Evolutionary conservation across 2,113 vertebrate genomes (phyloP).

Genomic region (Gambusia holbrooki): DNA sequence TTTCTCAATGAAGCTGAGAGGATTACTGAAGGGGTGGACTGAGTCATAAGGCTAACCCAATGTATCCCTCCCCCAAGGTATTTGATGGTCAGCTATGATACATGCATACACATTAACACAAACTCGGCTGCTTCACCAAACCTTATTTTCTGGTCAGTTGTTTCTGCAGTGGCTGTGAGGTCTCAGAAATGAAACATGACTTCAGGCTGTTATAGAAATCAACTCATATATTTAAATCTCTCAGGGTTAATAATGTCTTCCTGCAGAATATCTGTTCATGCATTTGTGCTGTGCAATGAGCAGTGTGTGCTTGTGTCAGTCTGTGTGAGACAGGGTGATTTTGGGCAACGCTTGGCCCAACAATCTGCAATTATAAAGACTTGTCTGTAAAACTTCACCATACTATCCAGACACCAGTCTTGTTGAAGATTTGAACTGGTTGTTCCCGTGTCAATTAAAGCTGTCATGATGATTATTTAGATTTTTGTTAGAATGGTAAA

Average conservation of each 20-base stretch:
- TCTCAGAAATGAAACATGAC: constrained; percentile 62
- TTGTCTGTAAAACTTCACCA: constrained; percentile 69
- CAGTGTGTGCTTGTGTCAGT: not conserved
- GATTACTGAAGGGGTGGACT: constrained; percentile 25
- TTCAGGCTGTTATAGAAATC: constrained; percentile 56
- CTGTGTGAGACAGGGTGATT: constrained; percentile 26
- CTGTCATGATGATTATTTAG: constrained; percentile 69
- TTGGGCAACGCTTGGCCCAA: constrained; percentile 41
- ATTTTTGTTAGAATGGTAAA: constrained; percentile 7
- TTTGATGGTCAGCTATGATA: constrained; percentile 28
- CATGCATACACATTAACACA: constrained; percentile 14
- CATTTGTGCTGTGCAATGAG: constrained; percentile 13
- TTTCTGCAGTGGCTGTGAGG: constrained; percentile 38
- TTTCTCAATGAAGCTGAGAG: constrained; percentile 53
- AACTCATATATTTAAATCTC: constrained; percentile 50
- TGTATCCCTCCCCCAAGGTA: constrained; percentile 7
- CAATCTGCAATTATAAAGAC: constrained; percentile 67
- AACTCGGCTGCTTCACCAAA: constrained; percentile 14
- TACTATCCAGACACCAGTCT: constrained; percentile 66
- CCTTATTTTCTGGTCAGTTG: constrained; percentile 52
- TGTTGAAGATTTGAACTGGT: constrained; percentile 64
- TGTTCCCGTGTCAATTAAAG: constrained; percentile 73
- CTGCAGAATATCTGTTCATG: constrained; percentile 7
- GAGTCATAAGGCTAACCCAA: constrained; percentile 36
- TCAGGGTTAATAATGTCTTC: constrained; percentile 22